These are phyloP conservation scores for Macroglossus sobrinus DNA, from an alignment of 2,113 vertebrate species.

Conservation along the genomic window DNA sequence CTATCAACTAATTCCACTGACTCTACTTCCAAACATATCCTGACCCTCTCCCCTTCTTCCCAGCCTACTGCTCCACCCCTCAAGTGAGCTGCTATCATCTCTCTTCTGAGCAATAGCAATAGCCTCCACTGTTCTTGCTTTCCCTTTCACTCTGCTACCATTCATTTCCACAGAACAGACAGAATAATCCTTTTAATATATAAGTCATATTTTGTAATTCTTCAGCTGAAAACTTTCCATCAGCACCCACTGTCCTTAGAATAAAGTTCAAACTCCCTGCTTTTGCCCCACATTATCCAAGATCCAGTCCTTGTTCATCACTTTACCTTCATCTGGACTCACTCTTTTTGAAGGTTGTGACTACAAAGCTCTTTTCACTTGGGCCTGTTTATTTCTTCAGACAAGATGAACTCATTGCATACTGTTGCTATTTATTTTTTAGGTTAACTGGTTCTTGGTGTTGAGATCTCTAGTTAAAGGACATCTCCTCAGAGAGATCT, in stretches of 20 bases:
- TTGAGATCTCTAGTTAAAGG: background rate
- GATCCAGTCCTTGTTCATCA: too few species aligned
- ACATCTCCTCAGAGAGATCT: background rate
- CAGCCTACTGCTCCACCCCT: background rate
- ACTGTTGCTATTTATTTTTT: background rate
- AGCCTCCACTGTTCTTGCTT: background rate
- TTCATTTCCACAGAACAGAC: background rate
- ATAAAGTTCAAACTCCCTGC: background rate
- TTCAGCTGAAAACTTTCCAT: background rate
- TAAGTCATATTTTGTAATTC: background rate
- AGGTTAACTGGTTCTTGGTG: background rate
- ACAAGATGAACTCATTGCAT: background rate
- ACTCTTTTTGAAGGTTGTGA: background rate
- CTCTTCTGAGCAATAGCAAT: rapidly evolving
- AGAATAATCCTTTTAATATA: background rate
- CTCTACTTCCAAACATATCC: background rate
- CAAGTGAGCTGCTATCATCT: background rate
- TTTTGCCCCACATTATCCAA: background rate
- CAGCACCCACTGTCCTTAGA: background rate
- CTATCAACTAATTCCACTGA: too few species aligned
- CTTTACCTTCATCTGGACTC: background rate
- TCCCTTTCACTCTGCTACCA: background rate
- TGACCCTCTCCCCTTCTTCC: background rate
- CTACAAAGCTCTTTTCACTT: background rate
- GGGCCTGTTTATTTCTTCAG: background rate